phyloP scores from a whole-genome alignment of 2,888 invertebrate species.

The Trachelus iudaicus region DNA sequence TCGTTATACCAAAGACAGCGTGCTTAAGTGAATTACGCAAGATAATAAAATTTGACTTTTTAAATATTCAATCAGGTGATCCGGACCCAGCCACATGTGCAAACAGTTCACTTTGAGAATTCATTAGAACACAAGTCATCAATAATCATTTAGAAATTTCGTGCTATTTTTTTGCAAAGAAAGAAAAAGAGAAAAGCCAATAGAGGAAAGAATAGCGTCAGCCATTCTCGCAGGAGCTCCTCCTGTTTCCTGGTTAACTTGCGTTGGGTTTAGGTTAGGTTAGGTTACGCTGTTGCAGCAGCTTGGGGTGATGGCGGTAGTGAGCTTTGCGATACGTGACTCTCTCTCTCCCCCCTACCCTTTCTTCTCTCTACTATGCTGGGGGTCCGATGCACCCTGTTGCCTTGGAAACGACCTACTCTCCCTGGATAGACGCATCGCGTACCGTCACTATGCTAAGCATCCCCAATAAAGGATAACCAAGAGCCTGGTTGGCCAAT shows the following conservation, averaged over 20 bases:
- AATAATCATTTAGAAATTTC: background rate
- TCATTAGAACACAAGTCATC: background rate
- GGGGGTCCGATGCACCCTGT: conserved; percentile 60
- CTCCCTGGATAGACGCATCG: conserved; percentile 60
- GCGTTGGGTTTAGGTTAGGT: background rate
- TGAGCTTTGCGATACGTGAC: conserved; percentile 44
- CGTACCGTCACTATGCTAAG: background rate
- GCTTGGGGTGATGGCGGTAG: conserved; percentile 15
- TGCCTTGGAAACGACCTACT: conserved; percentile 64
- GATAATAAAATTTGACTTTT: background rate
- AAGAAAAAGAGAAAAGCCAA: conserved; percentile 8
- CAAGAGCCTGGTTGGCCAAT: background rate
- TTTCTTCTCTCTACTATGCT: background rate
- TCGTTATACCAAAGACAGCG: background rate
- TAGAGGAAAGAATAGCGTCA: background rate
- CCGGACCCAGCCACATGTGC: background rate
- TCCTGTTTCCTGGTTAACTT: background rate
- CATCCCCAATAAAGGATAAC: background rate
- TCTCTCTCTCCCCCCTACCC: background rate
- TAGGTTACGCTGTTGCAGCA: background rate
- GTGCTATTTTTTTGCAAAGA: background rate
- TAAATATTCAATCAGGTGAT: background rate
- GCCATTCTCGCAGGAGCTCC: background rate
- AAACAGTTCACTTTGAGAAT: background rate
- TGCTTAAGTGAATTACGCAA: background rate